Evolutionary conservation across 2,888 invertebrate species (phyloP), one percentile per base, ranked within the genome.

Genomic region (Ormyrus nitidulus): DNA sequence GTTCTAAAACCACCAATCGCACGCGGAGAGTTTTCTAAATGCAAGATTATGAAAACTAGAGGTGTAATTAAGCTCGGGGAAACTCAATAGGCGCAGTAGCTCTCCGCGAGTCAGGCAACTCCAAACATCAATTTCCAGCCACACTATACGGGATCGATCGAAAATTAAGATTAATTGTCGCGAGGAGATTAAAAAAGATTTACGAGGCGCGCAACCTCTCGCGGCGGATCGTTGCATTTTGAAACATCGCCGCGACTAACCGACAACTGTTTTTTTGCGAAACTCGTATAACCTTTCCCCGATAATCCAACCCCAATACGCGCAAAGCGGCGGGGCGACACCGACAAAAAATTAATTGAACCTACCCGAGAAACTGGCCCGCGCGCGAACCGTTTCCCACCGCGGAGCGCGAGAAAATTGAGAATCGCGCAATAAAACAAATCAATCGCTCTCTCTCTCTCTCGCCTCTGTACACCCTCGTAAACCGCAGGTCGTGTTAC

Each of bases 151-250:
- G 56, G 74, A 73, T 64, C 61, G 69, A 79, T 74, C 64, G 64
- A 70, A 79, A 79, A 79, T 74, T 74, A 70, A 69, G 79, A 74
- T 79, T 79, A 70, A 74, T 74, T 56, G 74, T 70, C 49, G 11
- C 46, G 49, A 19, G 34, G 56, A 34, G 34, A 69, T 74, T 64
- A 62, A 56, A 69, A 64, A 2, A 19, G 44, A 79, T 79, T 79
- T 74, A 79, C 34, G 73, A 79, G 62, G 78, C 69, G 78, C 70
- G 69, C 68, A 74, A 66, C 56, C 69, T 79, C 70, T 74, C 64
- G 5, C 58, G 34, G 70, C 53, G 64, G 51, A 79, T 69, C 54
- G 53, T 79, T 65, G 58, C 10, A 10, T 70, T 69, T 74, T 79
- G 44, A 69, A 58, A 74, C n/a, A 13, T 34, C 34, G 34, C 34